Evolutionary conservation across 2,113 vertebrate genomes (phyloP).

Genomic region (Microcebus jonahi): DNA sequence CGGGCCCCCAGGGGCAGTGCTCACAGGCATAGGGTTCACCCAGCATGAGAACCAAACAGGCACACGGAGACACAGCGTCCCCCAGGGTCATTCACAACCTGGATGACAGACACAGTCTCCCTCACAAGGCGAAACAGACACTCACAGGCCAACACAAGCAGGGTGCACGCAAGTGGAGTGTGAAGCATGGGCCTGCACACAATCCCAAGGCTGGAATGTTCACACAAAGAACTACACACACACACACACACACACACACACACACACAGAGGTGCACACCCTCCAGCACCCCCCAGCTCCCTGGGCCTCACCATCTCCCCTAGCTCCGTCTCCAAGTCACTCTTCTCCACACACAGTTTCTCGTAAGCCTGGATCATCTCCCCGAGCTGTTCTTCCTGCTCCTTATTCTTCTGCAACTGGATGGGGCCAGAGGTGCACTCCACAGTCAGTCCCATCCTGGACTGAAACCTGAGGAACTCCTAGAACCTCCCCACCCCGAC

Average conservation of each 20-base stretch:
- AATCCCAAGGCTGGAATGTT: background rate
- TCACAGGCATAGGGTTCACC: background rate
- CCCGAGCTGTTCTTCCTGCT: conserved; percentile 96
- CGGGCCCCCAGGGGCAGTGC: background rate
- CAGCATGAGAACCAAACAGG: background rate
- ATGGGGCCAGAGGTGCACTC: background rate
- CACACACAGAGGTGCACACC: background rate
- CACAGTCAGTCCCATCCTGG: conserved; percentile 2
- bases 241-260: too few relatives aligned
- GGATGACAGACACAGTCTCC: background rate
- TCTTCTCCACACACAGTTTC: conserved; percentile 98
- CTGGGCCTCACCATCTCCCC: conserved; percentile 94
- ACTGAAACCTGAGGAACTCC: background rate
- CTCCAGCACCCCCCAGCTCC: background rate
- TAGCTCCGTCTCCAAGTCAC: conserved; percentile 94
- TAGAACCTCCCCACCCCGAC: background rate
- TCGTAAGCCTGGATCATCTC: conserved; percentile 98
- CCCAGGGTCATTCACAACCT: background rate
- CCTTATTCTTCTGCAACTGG: conserved; percentile 96
- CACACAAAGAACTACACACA: background rate
- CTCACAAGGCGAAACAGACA: background rate
- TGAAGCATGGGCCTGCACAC: background rate
- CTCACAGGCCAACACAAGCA: background rate
- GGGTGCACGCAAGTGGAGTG: background rate
- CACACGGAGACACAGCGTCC: background rate